phyloP scores from a whole-genome alignment of 2,888 invertebrate species.

The Copidosoma aretas region DNA sequence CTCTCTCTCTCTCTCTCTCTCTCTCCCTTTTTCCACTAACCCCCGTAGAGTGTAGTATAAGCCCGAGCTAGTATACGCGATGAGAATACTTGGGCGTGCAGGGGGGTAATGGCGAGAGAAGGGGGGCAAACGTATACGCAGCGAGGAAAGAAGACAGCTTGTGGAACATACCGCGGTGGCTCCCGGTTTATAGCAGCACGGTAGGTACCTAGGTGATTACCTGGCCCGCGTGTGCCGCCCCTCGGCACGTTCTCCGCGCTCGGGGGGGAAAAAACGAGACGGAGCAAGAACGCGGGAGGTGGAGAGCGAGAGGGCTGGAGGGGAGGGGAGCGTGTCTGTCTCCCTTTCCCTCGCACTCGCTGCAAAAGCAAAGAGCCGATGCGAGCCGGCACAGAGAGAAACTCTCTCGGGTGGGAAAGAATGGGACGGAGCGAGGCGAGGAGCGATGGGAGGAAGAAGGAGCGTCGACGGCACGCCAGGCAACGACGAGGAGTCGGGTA shows the following conservation, averaged over 20 bases:
- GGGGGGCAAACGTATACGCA: slow-evolving; percentile 24
- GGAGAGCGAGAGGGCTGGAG: not conserved
- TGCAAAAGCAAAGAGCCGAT: too few species aligned
- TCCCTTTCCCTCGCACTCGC: too few species aligned
- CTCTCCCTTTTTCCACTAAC: too few species aligned
- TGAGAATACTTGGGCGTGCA: not conserved
- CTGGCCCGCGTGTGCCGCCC: slow-evolving; percentile 42
- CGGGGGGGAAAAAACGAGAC: slow-evolving; percentile 30
- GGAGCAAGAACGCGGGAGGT: not conserved
- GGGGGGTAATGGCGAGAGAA: not conserved
- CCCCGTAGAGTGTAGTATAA: not conserved
- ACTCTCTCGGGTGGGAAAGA: slow-evolving; percentile 5
- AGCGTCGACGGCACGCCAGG: slow-evolving; percentile 26
- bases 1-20: not conserved
- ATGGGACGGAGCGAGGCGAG: slow-evolving; percentile 25
- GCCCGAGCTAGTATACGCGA: not conserved
- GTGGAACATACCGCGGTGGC: slow-evolving; percentile 32
- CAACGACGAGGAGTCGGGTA: too few species aligned
- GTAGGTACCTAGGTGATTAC: slow-evolving; percentile 37
- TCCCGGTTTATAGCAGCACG: slow-evolving; percentile 10
- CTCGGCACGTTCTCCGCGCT: slow-evolving; percentile 30
- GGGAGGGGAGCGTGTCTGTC: not conserved
- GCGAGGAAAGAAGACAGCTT: slow-evolving; percentile 25
- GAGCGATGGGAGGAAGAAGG: slow-evolving; percentile 42
- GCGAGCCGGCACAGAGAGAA: too few species aligned